A percentile compares a stretch with the other conserved stretches of the same genome.
These are phyloP conservation scores for Phyllostomus hastatus DNA, from an alignment of 2,113 vertebrate genomes.

Conservation along the genomic window DNA sequence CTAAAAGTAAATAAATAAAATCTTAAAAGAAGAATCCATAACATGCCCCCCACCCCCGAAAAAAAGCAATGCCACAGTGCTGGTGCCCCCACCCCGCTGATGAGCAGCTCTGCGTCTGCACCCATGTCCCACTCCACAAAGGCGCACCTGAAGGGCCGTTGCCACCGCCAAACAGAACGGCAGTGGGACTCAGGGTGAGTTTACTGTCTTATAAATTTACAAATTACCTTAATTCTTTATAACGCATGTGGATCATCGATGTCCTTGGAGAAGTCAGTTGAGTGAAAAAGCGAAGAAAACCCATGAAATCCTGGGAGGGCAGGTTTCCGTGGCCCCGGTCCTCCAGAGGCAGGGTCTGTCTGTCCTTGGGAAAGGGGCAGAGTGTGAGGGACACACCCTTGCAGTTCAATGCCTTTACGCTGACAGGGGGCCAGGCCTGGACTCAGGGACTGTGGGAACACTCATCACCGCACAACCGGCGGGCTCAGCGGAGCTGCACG, in stretches of 20 bases:
- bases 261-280: neutral
- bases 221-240: neutral
- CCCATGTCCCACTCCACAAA: neutral
- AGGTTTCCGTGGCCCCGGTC: neutral
- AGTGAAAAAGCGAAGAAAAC: neutral
- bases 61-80: too few species aligned
- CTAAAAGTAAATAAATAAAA: too few species aligned
- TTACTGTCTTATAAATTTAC: neutral
- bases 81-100: too few species aligned
- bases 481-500: neutral
- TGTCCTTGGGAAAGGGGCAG: neutral
- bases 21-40: too few species aligned
- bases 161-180: neutral
- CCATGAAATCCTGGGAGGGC: neutral
- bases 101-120: accelerated
- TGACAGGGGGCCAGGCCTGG: neutral
- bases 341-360: neutral
- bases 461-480: neutral
- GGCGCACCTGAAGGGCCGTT: neutral
- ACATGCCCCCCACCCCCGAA: too few species aligned
- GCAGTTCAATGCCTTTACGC: neutral
- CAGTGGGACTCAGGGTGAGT: neutral
- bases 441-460: neutral
- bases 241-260: neutral
- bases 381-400: accelerated